These are phyloP conservation scores for Ciconia nigra DNA, from an alignment of 2,797 vertebrate species.

Conservation along the genomic window DNA sequence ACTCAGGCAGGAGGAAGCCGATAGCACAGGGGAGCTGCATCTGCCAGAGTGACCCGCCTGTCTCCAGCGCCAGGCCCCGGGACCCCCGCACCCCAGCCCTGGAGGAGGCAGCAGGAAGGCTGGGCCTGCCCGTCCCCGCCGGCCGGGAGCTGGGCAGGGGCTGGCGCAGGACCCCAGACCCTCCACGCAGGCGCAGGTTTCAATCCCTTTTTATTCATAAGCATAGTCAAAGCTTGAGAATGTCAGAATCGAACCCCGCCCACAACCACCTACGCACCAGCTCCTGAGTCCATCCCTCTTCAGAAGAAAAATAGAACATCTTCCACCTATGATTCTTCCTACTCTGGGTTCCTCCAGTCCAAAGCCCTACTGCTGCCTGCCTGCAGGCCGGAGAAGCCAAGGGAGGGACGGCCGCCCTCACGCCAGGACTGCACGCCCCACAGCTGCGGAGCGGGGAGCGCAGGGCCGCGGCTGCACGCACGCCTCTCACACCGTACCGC, in stretches of 20 bases:
- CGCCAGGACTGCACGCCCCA: background rate
- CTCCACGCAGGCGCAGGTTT: accelerated
- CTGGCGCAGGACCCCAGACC: background rate
- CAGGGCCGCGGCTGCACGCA: background rate
- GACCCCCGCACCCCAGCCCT: accelerated
- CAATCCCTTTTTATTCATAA: conserved; percentile 59
- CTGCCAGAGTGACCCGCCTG: accelerated
- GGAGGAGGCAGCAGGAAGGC: no score
- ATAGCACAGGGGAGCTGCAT: accelerated
- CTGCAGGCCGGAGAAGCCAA: background rate
- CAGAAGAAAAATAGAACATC: conserved; percentile 40
- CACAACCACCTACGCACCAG: background rate
- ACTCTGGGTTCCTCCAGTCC: background rate
- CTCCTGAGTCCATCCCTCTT: background rate
- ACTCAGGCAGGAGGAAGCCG: background rate
- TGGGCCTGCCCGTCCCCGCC: accelerated
- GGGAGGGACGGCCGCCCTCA: background rate
- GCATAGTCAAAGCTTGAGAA: conserved; percentile 29
- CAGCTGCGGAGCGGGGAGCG: accelerated
- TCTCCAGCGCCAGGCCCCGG: accelerated
- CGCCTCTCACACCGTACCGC: accelerated
- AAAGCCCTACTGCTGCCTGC: conserved; percentile 17
- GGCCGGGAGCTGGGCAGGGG: no score
- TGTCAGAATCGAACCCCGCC: background rate
- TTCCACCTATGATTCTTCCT: background rate